Conservation (phyloP, 2,797 vertebrate species). For the Paratrypauchen microcephalus region DNA sequence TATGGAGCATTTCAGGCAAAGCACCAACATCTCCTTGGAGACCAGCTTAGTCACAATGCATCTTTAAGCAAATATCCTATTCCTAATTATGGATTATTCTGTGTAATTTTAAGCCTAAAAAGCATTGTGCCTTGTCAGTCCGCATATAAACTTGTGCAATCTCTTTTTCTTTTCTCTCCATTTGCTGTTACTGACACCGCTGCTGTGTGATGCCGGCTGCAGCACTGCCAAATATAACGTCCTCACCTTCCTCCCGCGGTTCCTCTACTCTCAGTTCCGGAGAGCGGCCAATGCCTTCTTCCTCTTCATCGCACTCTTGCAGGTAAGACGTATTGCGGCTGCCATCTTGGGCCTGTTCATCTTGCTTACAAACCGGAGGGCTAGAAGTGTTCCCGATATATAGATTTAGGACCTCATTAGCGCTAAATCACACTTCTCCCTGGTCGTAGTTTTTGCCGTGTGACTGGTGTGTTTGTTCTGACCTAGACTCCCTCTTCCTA, state of each 20-base stretch:
- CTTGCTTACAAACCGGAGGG: not conserved
- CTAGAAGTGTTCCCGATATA: not conserved
- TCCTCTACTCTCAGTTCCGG: conserved; percentile 99
- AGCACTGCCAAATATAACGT: conserved; percentile 99
- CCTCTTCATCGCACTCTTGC: conserved; percentile 97
- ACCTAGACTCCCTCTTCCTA: conserved; percentile 41
- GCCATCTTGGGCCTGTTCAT: not conserved
- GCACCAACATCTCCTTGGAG: no score
- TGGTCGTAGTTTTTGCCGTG: conserved; percentile 2
- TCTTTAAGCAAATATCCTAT: no score
- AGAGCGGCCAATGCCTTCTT: conserved; percentile 99
- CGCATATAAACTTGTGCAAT: conserved; percentile 19
- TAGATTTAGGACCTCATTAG: not conserved
- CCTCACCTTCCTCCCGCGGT: conserved; percentile 96
- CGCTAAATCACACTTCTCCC: conserved; percentile 13
- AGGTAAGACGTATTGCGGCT: conserved; percentile 81
- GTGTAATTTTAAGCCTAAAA: not conserved
- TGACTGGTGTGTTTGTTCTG: conserved; percentile 12
- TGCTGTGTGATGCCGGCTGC: conserved; percentile 53
- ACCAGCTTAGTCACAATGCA: no score
- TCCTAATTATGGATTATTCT: not conserved
- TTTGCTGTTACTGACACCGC: not conserved
- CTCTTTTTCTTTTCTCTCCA: conserved; percentile 31
- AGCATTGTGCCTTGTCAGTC: not conserved
- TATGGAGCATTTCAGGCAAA: no score